These are phyloP conservation scores for Petaurus breviceps DNA, from an alignment of 2,113 vertebrate species.

Conservation along the genomic window DNA sequence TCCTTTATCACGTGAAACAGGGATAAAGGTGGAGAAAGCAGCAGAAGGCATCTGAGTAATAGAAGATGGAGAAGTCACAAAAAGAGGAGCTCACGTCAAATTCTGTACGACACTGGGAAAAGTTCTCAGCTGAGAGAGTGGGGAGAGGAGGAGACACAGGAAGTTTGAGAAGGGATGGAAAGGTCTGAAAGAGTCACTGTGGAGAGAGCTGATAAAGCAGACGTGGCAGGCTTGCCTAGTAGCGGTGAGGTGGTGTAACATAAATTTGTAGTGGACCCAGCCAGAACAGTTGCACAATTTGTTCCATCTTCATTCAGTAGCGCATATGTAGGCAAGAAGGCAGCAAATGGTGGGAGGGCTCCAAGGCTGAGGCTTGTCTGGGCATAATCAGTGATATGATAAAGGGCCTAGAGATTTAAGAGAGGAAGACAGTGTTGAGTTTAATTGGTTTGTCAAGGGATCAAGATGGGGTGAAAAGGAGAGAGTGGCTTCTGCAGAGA, in stretches of 20 bases:
- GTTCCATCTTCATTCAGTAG: neutral
- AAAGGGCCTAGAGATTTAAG: neutral
- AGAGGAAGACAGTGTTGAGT: neutral
- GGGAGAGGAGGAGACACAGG: neutral
- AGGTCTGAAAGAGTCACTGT: neutral
- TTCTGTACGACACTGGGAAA: neutral
- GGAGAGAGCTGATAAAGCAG: neutral
- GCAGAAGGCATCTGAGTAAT: neutral
- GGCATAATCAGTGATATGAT: neutral
- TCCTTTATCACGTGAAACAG: neutral
- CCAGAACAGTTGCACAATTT: neutral
- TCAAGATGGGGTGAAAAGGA: neutral
- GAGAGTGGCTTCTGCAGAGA: neutral
- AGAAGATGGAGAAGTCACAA: neutral
- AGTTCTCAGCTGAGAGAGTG: neutral
- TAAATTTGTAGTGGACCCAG: neutral
- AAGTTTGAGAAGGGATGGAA: neutral
- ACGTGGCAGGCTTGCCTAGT: neutral
- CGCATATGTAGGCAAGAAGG: neutral
- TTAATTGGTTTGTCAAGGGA: neutral
- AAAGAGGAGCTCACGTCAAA: neutral
- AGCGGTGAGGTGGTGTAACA: neutral
- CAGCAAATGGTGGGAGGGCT: neutral
- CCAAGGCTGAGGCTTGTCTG: neutral
- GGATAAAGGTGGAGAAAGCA: neutral